A percentile compares a stretch with the other conserved stretches of the same genome.
Evolutionary conservation across 1,140 invertebrate species (phyloP).

Genomic region (Anoplophora glabripennis): DNA sequence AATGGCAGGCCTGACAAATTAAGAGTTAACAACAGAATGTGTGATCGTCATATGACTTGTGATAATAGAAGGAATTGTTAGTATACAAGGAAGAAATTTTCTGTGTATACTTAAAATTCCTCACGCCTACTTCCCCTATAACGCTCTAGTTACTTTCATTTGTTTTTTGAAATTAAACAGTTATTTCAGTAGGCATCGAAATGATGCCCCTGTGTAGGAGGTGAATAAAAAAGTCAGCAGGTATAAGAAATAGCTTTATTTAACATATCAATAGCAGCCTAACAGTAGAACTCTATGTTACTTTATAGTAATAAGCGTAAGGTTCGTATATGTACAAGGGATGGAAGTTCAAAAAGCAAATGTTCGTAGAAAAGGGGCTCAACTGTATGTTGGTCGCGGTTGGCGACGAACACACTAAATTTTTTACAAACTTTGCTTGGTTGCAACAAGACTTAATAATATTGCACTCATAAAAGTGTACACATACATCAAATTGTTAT

Average conservation of each 20-base stretch:
- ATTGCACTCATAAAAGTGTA: background rate
- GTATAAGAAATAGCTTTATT: constrained; percentile 47
- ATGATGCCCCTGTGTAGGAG: too few species aligned
- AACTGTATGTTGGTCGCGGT: background rate
- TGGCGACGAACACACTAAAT: background rate
- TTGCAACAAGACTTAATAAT: background rate
- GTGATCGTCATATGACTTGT: too few species aligned
- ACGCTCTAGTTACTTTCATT: too few species aligned
- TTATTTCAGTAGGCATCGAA: too few species aligned
- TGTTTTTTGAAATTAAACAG: too few species aligned
- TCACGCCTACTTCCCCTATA: too few species aligned
- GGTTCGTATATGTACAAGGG: constrained; percentile 33
- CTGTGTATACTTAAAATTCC: too few species aligned
- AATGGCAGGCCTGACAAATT: too few species aligned
- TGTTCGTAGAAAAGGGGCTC: constrained; percentile 13
- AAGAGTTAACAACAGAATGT: too few species aligned
- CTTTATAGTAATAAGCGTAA: constrained; percentile 44
- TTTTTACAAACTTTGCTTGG: constrained; percentile 1
- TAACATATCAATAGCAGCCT: constrained; percentile 39
- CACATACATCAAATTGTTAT: background rate
- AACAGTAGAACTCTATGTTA: constrained; percentile 34
- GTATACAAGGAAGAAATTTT: too few species aligned
- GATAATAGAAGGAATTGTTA: too few species aligned
- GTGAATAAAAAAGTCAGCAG: background rate
- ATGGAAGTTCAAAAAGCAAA: constrained; percentile 23